phyloP scores from a whole-genome alignment of 2,888 invertebrate species.

The Pteria penguin region DNA sequence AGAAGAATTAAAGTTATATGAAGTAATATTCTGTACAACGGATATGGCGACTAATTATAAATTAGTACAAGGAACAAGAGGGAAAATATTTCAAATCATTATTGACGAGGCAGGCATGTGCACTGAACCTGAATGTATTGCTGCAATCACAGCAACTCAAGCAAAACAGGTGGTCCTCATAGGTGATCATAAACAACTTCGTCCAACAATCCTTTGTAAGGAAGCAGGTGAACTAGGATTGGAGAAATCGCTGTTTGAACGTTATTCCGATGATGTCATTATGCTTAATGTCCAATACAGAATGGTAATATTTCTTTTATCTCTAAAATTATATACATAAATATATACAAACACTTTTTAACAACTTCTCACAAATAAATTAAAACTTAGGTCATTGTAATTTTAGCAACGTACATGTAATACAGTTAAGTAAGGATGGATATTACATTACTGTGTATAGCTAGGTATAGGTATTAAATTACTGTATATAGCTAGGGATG shows the following conservation, averaged over 20 bases:
- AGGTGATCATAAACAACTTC: slow-evolving; percentile 75
- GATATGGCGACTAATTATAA: slow-evolving; percentile 47
- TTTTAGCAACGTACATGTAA: too few relatives aligned
- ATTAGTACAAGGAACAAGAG: slow-evolving; percentile 17
- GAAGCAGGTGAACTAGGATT: slow-evolving; percentile 54
- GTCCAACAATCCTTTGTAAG: slow-evolving; percentile 68
- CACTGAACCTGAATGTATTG: slow-evolving; percentile 70
- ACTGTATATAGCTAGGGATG: too few relatives aligned
- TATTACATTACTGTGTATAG: too few relatives aligned
- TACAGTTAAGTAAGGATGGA: too few relatives aligned
- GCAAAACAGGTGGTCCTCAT: slow-evolving; percentile 70
- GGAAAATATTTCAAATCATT: slow-evolving; percentile 58
- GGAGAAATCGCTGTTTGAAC: slow-evolving; percentile 53
- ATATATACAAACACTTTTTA: not conserved
- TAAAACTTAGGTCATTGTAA: too few relatives aligned
- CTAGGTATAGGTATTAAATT: too few relatives aligned
- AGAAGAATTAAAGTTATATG: slow-evolving; percentile 51
- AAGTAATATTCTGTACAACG: slow-evolving; percentile 65
- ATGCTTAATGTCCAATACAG: slow-evolving; percentile 67
- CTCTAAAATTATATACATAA: not conserved
- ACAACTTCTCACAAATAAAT: not conserved
- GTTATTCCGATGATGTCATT: slow-evolving; percentile 29
- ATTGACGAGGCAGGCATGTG: slow-evolving; percentile 77
- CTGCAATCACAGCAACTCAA: slow-evolving; percentile 64
- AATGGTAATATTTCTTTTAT: slow-evolving; percentile 62